These are phyloP conservation scores for Pollachius pollachius DNA, from an alignment of 2,113 vertebrate genomes.

Conservation along the genomic window DNA sequence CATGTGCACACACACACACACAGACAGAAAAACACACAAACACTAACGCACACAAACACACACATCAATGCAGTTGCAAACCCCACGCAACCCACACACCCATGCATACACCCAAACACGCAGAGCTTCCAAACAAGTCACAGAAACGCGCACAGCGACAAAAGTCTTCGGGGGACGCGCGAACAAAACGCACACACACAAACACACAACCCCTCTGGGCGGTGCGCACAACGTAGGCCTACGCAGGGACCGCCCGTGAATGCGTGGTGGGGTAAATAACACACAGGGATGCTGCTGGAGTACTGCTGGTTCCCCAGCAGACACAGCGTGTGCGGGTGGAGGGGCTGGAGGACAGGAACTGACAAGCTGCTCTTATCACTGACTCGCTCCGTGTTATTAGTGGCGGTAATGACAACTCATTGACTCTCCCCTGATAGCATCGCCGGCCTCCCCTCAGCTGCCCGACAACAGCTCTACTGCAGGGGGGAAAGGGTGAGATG, in stretches of 20 bases:
- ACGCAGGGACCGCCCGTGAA: no score
- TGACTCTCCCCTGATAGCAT: conserved; percentile 33
- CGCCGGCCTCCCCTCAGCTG: conserved; percentile 27
- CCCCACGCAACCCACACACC: no score
- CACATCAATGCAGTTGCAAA: not conserved
- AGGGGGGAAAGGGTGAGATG: conserved; percentile 3
- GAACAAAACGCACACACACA: not conserved
- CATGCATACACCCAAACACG: not conserved
- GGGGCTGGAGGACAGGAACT: not conserved
- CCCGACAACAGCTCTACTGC: no score
- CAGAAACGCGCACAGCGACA: not conserved
- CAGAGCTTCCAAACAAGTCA: not conserved
- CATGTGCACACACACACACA: not conserved
- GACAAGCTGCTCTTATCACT: conserved; percentile 28
- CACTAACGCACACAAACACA: not conserved
- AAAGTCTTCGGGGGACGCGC: no score
- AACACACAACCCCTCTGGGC: not conserved
- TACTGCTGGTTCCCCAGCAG: no score
- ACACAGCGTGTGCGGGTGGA: no score
- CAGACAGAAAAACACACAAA: conserved; percentile 12
- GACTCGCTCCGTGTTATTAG: conserved; percentile 10
- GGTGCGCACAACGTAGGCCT: no score
- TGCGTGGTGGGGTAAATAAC: no score
- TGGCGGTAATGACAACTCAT: conserved; percentile 27
- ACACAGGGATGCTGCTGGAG: no score